phyloP scores from a whole-genome alignment of 1,140 invertebrate species.

The Zeugodacus cucurbitae region DNA sequence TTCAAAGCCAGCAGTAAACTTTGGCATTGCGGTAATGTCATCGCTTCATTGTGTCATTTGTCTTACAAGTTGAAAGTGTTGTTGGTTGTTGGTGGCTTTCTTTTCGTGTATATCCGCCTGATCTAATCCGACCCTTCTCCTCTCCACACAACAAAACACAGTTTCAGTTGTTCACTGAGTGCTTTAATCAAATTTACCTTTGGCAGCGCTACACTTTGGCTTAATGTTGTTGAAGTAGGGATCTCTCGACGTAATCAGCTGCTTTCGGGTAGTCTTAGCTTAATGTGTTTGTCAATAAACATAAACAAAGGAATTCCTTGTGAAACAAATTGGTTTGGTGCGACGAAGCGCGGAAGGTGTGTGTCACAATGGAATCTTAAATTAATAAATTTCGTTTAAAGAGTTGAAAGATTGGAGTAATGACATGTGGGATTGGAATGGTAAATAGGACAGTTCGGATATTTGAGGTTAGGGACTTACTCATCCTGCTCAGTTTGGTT shows the following conservation, averaged over 20 bases:
- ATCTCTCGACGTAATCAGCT: constrained; percentile 1
- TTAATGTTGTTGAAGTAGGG: constrained; percentile 7
- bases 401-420: too few relatives aligned
- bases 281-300: neutral
- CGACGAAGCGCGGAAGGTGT: neutral
- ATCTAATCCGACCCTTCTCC: neutral
- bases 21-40: constrained; percentile 12
- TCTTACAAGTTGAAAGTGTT: neutral
- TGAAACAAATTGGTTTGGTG: neutral
- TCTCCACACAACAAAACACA: neutral
- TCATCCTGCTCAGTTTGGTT: too few relatives aligned
- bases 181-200: constrained; percentile 27
- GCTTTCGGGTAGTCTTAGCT: neutral
- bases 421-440: too few relatives aligned
- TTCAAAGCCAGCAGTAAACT: neutral
- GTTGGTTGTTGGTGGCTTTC: neutral
- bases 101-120: too few relatives aligned
- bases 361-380: too few relatives aligned
- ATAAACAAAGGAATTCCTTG: neutral
- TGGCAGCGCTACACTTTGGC: neutral
- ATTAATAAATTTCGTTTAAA: too few relatives aligned
- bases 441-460: too few relatives aligned
- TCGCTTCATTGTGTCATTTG: constrained; percentile 14
- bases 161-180: neutral
- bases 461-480: too few relatives aligned